Percentiles rank a stretch among this genome's conserved stretches.
Conservation (phyloP, 2,113 vertebrate species). For the Aplodontia rufa region DNA sequence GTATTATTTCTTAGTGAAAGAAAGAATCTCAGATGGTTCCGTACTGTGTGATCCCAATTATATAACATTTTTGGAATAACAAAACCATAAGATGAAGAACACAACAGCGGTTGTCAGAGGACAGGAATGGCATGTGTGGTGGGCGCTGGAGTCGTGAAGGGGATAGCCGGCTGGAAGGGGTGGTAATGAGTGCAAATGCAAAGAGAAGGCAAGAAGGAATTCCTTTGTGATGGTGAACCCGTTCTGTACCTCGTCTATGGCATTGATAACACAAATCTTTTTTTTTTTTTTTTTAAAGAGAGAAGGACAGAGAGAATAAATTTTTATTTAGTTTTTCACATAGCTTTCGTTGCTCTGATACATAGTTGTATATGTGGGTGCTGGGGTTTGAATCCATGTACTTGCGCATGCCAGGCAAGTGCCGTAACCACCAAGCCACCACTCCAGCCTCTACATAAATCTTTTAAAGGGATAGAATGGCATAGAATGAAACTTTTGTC, state of each 20-base stretch:
- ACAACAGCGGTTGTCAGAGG: not conserved
- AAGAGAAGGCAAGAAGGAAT: not conserved
- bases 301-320: too few relatives aligned
- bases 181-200: fast-evolving
- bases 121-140: not conserved
- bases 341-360: too few relatives aligned
- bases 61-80: not conserved
- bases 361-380: too few relatives aligned
- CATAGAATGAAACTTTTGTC: not conserved
- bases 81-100: not conserved
- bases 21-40: not conserved
- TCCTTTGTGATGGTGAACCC: not conserved
- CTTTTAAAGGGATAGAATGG: too few relatives aligned
- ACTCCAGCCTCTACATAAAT: too few relatives aligned
- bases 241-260: not conserved
- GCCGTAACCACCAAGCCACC: too few relatives aligned
- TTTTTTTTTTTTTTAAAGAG: too few relatives aligned
- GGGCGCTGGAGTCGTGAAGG: not conserved
- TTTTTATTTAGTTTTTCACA: too few relatives aligned
- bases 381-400: too few relatives aligned
- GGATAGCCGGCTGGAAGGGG: not conserved
- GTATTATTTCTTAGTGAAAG: not conserved
- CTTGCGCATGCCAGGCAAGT: too few relatives aligned
- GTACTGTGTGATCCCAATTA: not conserved
- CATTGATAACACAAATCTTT: not conserved